phyloP scores from a whole-genome alignment of 1,140 invertebrate species.

The Lordiphosa mommai region DNA sequence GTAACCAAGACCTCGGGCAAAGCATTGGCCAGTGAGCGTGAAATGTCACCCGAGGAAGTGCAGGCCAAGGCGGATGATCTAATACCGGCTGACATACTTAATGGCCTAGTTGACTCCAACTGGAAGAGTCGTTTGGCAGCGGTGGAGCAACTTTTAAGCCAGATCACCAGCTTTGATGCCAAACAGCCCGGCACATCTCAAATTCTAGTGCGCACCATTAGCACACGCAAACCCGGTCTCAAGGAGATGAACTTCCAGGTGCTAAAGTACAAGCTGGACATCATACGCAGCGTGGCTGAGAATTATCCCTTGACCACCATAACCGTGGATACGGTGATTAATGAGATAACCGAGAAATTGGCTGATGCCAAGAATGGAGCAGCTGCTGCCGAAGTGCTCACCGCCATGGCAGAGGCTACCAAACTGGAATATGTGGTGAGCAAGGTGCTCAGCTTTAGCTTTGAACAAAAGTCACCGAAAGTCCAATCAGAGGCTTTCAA shows the following conservation, averaged over 20 bases:
- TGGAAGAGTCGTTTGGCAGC: constrained; percentile 93
- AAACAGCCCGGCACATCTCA: constrained; percentile 86
- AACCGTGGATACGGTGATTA: constrained; percentile 87
- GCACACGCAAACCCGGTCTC: constrained; percentile 93
- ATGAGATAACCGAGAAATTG: constrained; percentile 91
- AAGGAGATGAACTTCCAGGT: constrained; percentile 96
- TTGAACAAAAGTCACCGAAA: constrained; percentile 95
- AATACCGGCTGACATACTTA: constrained; percentile 83
- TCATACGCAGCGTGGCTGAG: constrained; percentile 88
- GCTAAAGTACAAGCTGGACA: constrained; percentile 90
- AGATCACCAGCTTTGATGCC: constrained; percentile 83
- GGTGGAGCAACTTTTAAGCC: constrained; percentile 86
- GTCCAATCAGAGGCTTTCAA: constrained; percentile 91
- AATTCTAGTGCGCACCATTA: constrained; percentile 86
- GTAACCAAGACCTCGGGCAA: constrained; percentile 73
- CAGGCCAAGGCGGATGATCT: constrained; percentile 85
- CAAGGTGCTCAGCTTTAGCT: constrained; percentile 87
- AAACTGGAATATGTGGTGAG: constrained; percentile 88
- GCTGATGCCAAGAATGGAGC: constrained; percentile 90
- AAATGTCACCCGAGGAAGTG: constrained; percentile 85
- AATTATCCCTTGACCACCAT: constrained; percentile 87
- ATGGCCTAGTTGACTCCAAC: constrained; percentile 87
- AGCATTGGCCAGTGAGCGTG: constrained; percentile 80
- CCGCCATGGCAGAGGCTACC: constrained; percentile 88
- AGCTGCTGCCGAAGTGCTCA: constrained; percentile 86